Percentiles rank a stretch among this genome's conserved stretches.
Conservation (phyloP, 2,113 vertebrate species). For the Anser cygnoides region DNA sequence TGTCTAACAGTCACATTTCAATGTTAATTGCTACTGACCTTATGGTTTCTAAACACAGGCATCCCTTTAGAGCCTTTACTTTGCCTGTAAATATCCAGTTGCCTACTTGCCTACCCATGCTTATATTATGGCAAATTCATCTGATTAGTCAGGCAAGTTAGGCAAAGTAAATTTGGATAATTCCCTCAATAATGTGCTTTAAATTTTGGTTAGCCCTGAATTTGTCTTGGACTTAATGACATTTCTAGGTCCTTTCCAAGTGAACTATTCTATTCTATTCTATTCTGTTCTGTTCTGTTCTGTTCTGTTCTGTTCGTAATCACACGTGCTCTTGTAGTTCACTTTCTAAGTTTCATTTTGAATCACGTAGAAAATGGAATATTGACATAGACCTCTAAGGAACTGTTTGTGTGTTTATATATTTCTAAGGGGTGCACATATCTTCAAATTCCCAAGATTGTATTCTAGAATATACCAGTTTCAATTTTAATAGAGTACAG, state of each 20-base stretch:
- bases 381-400: not conserved
- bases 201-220: not conserved
- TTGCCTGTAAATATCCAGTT: not conserved
- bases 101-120: fast-evolving
- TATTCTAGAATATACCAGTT: not conserved
- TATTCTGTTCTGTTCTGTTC: too few relatives aligned
- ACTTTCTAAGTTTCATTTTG: not conserved
- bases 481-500: not conserved
- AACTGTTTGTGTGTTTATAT: not conserved
- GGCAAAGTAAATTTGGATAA: not conserved
- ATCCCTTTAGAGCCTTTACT: not conserved
- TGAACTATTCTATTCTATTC: too few relatives aligned
- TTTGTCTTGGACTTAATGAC: not conserved
- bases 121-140: not conserved
- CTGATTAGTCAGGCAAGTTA: not conserved
- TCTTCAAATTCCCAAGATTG: not conserved
- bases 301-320: not conserved
- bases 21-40: not conserved
- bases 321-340: not conserved
- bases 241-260: not conserved
- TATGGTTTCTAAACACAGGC: not conserved
- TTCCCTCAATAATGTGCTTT: not conserved
- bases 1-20: not conserved
- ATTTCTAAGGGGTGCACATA: not conserved
- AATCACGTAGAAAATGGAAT: not conserved